These are phyloP conservation scores for Pomacea canaliculata DNA, from an alignment of 2,888 invertebrate species.

Conservation along the genomic window DNA sequence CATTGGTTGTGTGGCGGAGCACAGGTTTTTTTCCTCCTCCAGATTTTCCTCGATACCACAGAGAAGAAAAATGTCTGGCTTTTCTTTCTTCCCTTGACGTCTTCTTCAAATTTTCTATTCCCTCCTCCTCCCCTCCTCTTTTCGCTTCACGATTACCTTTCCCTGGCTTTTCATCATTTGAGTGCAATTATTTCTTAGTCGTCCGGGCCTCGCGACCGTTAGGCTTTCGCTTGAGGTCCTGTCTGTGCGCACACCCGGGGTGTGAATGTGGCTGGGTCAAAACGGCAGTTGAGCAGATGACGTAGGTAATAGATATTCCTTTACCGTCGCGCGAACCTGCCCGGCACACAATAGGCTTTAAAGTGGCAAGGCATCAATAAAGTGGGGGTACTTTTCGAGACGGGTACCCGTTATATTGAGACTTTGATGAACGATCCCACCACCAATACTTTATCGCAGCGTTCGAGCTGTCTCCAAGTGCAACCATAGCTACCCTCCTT, in stretches of 20 bases:
- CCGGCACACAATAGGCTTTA: slow-evolving; percentile 1
- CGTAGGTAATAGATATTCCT: slow-evolving; percentile 13
- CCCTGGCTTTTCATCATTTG: slow-evolving; percentile 1
- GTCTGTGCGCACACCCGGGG: not conserved
- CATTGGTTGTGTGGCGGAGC: not conserved
- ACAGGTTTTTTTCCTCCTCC: too few species aligned
- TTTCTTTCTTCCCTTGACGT: not conserved
- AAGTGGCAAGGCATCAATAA: slow-evolving; percentile 10
- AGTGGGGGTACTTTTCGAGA: not conserved
- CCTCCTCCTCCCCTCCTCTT: slow-evolving; percentile 1
- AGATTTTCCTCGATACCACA: not conserved
- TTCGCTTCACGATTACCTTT: not conserved
- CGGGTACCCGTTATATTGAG: not conserved
- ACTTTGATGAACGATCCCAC: slow-evolving; percentile 2
- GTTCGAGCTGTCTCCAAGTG: not conserved
- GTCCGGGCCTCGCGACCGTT: not conserved
- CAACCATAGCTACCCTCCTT: not conserved
- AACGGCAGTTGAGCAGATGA: slow-evolving; percentile 5
- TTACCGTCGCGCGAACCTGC: slow-evolving; percentile 2
- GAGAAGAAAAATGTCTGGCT: not conserved
- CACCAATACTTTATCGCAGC: not conserved
- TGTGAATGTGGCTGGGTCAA: slow-evolving; percentile 7
- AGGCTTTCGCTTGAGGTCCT: not conserved
- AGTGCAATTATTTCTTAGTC: slow-evolving; percentile 1
- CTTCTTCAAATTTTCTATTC: not conserved